Evolutionary conservation across 2,888 invertebrate species (phyloP).

Genomic region (Eupithecia tripunctaria): DNA sequence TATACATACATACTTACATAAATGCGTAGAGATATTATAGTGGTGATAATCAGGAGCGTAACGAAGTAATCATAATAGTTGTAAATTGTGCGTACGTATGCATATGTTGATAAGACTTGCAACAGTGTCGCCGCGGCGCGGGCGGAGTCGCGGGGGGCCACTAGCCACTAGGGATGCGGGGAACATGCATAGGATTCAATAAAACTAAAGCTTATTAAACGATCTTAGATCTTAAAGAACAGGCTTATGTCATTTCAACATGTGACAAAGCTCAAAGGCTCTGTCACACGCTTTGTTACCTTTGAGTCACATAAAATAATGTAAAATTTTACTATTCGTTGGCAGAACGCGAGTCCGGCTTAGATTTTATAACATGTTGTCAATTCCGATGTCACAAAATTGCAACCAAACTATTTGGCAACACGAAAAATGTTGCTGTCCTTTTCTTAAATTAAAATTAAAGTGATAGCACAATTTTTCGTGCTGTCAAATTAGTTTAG

Average conservation of each 20-base stretch:
- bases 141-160: neutral
- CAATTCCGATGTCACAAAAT: neutral
- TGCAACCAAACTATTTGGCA: neutral
- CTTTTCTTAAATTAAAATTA: neutral
- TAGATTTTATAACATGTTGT: neutral
- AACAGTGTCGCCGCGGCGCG: slow-evolving; percentile 58
- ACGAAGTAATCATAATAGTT: slow-evolving; percentile 31
- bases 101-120: slow-evolving; percentile 48
- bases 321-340: neutral
- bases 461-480: neutral
- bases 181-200: neutral
- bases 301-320: neutral
- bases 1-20: slow-evolving; percentile 21
- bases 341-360: neutral
- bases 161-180: neutral
- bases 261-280: too few species aligned
- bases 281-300: neutral
- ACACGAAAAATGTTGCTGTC: neutral
- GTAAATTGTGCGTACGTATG: slow-evolving; percentile 37
- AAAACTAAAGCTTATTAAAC: neutral
- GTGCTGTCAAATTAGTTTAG: neutral
- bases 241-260: neutral
- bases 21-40: slow-evolving; percentile 34
- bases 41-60: slow-evolving; percentile 37
- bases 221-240: neutral